Base-by-base conservation (phyloP, 2,797 vertebrate genomes). In the Enteromius anoplus region DNA sequence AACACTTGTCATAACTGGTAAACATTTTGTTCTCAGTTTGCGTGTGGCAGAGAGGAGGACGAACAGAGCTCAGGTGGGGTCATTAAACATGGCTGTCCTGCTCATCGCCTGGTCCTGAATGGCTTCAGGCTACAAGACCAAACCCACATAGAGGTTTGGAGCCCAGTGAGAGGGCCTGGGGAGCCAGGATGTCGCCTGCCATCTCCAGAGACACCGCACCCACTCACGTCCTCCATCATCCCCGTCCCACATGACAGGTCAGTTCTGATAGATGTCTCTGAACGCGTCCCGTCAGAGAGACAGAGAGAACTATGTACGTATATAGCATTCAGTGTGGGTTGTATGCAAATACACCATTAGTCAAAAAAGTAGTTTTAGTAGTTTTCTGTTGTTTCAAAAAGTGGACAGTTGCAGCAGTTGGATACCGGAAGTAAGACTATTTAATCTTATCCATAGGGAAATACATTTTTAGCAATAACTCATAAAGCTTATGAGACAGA, bases 221-320 rank as follows among this genome's bases (percentile, higher is more conserved):
- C 32, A 80, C 88, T 90, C 72, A 75, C 89, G 17, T 95, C 94
- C 45, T 93, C 93, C 83, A 93, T 95, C 90, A 96, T 96, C 89
- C 95, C 94, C 5, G 95, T 95, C 81, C 94, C 95, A 69, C 93
- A 93, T 86, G 92, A 93, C 93, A 94, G 95, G 95, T 96, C 93
- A 23, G 79, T 40, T 60, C 21, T 62, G 17, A 9, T 55, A 34
- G 19, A 40, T 60, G 21, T 45, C 26, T 60, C 53, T 0, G 62
- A 70, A 47, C 26, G 12, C 9, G 26, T 70, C 65, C 51, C n/a
- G 17, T 55, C 49, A 34, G 29, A n/a, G 26, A 26, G 26, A 14
- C 19, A 37, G 26, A 68, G 15, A 26, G 21, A 26, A 29, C 9
- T 60, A 26, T 8, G n/a, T 4, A 51, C 9, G 19, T 32, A 6